phyloP scores from a whole-genome alignment of 2,113 vertebrate species.

The Serilophus lunatus region DNA sequence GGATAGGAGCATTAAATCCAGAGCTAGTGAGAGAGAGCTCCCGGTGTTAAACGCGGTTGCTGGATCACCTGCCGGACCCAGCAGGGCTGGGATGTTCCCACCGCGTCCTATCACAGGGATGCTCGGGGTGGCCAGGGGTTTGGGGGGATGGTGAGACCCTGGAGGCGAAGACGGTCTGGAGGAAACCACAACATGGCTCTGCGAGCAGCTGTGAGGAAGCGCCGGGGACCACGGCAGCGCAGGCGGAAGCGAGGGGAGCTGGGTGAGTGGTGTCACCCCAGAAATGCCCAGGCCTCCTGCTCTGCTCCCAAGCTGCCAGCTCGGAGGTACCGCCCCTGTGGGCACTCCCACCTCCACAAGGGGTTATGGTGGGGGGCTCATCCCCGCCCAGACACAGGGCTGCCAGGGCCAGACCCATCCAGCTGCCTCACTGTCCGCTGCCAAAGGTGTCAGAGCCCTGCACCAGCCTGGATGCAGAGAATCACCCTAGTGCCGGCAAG shows the following conservation, averaged over 20 bases:
- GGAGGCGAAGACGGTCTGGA: neutral
- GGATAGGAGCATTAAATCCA: neutral
- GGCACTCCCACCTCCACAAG: neutral
- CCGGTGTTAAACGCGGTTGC: neutral
- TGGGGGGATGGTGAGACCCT: neutral
- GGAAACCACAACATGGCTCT: neutral
- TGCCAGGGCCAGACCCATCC: neutral
- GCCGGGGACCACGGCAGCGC: neutral
- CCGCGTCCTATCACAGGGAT: neutral
- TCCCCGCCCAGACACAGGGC: too few relatives aligned
- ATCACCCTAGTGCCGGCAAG: neutral
- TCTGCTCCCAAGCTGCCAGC: neutral
- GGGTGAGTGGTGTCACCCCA: neutral
- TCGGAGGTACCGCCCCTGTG: neutral
- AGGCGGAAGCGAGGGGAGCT: neutral
- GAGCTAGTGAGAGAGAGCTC: neutral
- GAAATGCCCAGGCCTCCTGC: neutral
- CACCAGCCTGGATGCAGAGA: neutral
- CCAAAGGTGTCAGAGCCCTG: neutral
- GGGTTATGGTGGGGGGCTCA: too few relatives aligned
- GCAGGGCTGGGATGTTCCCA: neutral
- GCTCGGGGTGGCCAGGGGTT: neutral
- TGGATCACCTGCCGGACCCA: neutral
- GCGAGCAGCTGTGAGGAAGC: neutral
- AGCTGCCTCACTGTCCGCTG: neutral